Evolutionary conservation across 53 echinoderm and acorn worm species (phyloP).

Genomic region (Arbacia lixula): DNA sequence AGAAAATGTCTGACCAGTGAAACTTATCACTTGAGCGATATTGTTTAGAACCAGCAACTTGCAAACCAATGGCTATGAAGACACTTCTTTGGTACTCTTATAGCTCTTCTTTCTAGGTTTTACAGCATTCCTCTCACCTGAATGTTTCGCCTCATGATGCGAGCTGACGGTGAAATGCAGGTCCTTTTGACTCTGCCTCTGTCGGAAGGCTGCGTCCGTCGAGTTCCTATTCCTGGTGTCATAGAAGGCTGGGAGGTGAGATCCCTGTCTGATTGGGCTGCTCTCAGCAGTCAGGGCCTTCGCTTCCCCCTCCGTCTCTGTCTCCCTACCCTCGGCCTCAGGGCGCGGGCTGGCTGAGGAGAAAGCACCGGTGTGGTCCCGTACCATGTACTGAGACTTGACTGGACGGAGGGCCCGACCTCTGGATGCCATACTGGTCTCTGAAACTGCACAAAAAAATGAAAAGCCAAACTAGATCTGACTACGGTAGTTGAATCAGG

Average conservation of each 20-base stretch:
- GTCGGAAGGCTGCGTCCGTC: constrained; percentile 79
- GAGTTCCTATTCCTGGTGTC: constrained; percentile 84
- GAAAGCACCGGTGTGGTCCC: background rate
- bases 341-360: constrained; percentile 26
- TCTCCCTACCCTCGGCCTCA: constrained; percentile 41
- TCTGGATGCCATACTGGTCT: constrained; percentile 4
- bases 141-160: background rate
- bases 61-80: no score
- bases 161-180: constrained; percentile 34
- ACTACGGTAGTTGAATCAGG: no score
- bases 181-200: constrained; percentile 77
- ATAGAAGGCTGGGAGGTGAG: constrained; percentile 58
- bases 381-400: constrained; percentile 33
- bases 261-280: background rate
- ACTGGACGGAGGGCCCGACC: background rate
- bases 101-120: no score
- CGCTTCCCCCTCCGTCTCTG: constrained; percentile 13
- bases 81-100: no score
- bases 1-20: no score
- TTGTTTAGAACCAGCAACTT: no score
- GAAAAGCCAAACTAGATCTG: no score
- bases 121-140: background rate
- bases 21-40: no score
- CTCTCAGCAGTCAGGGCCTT: background rate
- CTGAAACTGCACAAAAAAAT: no score